Evolutionary conservation across 2,888 invertebrate species (phyloP).

Genomic region (Drosophila putrida): DNA sequence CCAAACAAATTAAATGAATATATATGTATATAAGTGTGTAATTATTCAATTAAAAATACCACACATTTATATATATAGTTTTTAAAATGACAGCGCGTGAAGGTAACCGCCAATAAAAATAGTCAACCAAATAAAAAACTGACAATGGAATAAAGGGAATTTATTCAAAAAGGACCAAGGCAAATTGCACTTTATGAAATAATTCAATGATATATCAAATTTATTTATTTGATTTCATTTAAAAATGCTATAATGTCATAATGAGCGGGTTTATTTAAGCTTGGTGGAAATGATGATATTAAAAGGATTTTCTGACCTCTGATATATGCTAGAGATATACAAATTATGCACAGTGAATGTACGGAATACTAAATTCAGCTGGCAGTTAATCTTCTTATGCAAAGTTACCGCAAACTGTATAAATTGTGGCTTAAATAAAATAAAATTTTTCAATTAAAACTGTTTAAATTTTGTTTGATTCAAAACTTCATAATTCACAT

Average conservation of each 20-base stretch:
- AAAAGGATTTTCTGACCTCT: constrained; percentile 10
- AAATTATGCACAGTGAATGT: neutral
- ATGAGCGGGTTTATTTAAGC: constrained; percentile 17
- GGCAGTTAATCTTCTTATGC: constrained; percentile 7
- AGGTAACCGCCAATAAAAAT: constrained; percentile 73
- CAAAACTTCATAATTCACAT: neutral
- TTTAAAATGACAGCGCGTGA: constrained; percentile 49
- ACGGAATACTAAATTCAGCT: neutral
- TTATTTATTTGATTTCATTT: constrained; percentile 57
- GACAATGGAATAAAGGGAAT: constrained; percentile 10
- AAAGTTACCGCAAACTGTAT: neutral
- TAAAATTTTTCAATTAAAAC: neutral
- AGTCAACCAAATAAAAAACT: constrained; percentile 44
- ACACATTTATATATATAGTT: constrained; percentile 38
- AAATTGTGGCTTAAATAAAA: neutral
- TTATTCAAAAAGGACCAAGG: constrained; percentile 16
- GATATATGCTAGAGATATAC: constrained; percentile 11
- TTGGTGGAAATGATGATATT: constrained; percentile 2
- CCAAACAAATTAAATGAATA: constrained; percentile 35
- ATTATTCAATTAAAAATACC: constrained; percentile 77
- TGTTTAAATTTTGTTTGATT: neutral
- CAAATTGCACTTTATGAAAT: constrained; percentile 50
- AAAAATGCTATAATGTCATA: constrained; percentile 29
- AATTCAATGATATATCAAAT: constrained; percentile 53
- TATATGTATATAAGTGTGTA: constrained; percentile 27